Percentiles rank a stretch among this genome's conserved stretches.
phyloP scores from a whole-genome alignment of 2,113 vertebrate species.

The Trogon melanurus region DNA sequence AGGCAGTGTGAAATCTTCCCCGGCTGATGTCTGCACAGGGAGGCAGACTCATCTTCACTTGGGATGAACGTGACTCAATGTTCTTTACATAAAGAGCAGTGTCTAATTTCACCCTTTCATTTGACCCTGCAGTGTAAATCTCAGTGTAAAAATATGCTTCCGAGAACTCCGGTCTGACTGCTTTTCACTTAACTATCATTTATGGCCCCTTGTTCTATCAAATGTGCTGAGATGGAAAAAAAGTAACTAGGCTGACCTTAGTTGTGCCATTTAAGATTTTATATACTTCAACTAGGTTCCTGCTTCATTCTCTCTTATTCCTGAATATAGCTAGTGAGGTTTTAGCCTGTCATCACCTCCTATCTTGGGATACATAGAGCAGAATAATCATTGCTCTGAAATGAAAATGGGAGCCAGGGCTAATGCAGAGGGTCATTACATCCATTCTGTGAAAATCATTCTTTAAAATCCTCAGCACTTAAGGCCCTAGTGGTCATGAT shows the following conservation, averaged over 20 bases:
- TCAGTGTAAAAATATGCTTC: neutral
- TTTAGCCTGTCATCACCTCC: slow-evolving; percentile 41
- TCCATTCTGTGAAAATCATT: slow-evolving; percentile 32
- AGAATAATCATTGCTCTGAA: slow-evolving; percentile 38
- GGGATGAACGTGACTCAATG: neutral
- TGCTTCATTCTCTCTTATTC: slow-evolving; percentile 9
- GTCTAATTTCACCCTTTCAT: neutral
- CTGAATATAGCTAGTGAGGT: slow-evolving; percentile 4
- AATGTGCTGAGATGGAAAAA: neutral
- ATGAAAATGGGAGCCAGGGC: slow-evolving; percentile 43
- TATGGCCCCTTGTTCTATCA: neutral
- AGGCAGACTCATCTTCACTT: neutral
- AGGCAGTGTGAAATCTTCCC: neutral
- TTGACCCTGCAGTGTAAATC: neutral
- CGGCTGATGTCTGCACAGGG: fast-evolving
- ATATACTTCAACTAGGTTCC: slow-evolving; percentile 23
- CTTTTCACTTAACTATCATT: slow-evolving; percentile 38
- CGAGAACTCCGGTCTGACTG: neutral
- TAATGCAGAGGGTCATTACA: slow-evolving; percentile 54
- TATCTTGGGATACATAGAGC: slow-evolving; percentile 3
- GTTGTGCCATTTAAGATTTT: slow-evolving; percentile 40
- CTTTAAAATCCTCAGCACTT: slow-evolving; percentile 40
- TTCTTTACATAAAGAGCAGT: fast-evolving
- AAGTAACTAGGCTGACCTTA: slow-evolving; percentile 21
- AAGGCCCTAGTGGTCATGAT: neutral